Evolutionary conservation across 1,140 invertebrate genomes (phyloP).

Genomic region (Tetramorium simillimum): DNA sequence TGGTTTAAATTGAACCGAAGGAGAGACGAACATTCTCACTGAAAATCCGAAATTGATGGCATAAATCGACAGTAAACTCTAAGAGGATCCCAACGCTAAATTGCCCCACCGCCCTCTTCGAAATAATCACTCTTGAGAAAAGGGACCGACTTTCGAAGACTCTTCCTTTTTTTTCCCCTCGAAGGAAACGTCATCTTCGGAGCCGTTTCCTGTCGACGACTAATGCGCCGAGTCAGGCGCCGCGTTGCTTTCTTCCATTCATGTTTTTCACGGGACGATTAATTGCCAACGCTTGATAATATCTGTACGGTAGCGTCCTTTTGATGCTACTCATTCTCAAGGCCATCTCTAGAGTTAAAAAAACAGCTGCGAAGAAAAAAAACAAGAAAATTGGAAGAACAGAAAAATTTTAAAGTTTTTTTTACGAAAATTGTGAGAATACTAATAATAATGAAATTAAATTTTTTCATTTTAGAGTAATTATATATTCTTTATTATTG

Average conservation of each 20-base stretch:
- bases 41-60: conserved; percentile 45
- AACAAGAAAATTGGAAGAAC: conserved; percentile 18
- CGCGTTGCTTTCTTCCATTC: conserved; percentile 63
- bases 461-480: background rate
- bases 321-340: conserved; percentile 68
- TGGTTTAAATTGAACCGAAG: background rate
- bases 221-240: conserved; percentile 57
- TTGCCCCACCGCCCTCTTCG: conserved; percentile 61
- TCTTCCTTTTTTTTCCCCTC: conserved; percentile 41
- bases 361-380: conserved; percentile 13
- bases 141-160: conserved; percentile 54
- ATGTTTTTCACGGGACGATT: conserved; percentile 74
- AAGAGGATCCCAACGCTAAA: conserved; percentile 63
- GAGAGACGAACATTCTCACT: conserved; percentile 21
- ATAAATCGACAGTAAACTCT: conserved; percentile 51
- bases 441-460: background rate
- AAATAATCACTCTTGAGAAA: conserved; percentile 59
- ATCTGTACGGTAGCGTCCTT: conserved; percentile 70
- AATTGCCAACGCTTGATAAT: conserved; percentile 74
- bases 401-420: background rate
- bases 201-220: conserved; percentile 57
- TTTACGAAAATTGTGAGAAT: background rate
- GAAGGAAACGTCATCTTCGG: conserved; percentile 59
- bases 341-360: conserved; percentile 69
- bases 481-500: background rate